A percentile compares a stretch with the other conserved stretches of the same genome.
Conservation (phyloP, 1,140 invertebrate genomes). For the Druon quercuslanigerum region DNA sequence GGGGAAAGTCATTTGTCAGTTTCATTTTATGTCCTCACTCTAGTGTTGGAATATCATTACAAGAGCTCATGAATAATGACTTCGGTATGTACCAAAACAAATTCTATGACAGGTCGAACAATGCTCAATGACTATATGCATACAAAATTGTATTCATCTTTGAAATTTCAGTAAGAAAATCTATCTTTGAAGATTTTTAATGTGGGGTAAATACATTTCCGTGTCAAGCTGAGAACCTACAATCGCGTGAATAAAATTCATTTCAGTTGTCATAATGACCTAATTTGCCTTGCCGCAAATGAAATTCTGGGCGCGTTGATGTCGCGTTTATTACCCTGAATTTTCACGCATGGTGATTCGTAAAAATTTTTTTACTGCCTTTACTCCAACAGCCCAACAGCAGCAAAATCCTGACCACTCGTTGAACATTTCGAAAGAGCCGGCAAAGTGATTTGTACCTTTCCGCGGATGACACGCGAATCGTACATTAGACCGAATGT, state of each 20-base stretch:
- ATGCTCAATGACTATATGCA: background rate
- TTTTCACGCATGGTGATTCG: background rate
- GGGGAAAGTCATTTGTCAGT: constrained; percentile 30
- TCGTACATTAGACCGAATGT: constrained; percentile 27
- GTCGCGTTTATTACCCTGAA: constrained; percentile 6
- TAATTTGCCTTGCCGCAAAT: constrained; percentile 5
- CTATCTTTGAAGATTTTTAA: background rate
- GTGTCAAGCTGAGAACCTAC: background rate
- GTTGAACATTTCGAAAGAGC: background rate
- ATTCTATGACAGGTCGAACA: background rate
- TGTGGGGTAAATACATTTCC: background rate
- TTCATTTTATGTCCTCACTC: constrained; percentile 1
- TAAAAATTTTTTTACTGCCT: background rate
- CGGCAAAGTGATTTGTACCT: constrained; percentile 11
- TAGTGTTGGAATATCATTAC: constrained; percentile 21
- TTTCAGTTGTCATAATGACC: constrained; percentile 22
- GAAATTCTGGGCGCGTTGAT: background rate
- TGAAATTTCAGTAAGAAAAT: too few relatives aligned
- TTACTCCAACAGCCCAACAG: background rate
- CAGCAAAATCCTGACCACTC: constrained; percentile 5
- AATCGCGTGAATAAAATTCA: background rate
- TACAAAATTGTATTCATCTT: background rate
- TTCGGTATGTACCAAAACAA: background rate
- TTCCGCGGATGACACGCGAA: constrained; percentile 26
- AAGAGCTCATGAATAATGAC: constrained; percentile 16